Evolutionary conservation across 2,797 vertebrate genomes (phyloP).

Genomic region (Pantherophis vulpinus): DNA sequence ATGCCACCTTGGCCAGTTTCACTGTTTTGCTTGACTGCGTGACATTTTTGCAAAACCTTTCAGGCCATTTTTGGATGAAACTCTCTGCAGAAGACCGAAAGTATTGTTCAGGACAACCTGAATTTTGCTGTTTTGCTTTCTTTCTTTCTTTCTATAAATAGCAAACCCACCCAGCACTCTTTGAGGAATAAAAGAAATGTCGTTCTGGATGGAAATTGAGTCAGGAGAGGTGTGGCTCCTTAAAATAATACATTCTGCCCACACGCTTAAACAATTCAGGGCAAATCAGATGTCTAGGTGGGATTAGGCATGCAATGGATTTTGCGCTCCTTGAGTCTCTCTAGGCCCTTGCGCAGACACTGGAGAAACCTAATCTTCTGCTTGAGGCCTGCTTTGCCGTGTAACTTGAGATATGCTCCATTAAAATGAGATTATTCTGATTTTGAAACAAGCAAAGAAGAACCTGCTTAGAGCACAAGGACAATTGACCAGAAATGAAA

Average conservation of each 20-base stretch:
- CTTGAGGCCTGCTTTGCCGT: not conserved
- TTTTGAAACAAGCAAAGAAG: conserved; percentile 23
- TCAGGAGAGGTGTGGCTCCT: conserved; percentile 63
- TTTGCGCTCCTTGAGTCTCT: conserved; percentile 6
- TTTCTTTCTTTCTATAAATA: conserved; percentile 66
- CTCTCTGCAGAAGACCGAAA: conserved; percentile 22
- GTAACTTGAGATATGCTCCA: conserved; percentile 23
- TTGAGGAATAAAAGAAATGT: conserved; percentile 40
- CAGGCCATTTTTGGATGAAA: not conserved
- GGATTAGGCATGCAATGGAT: conserved; percentile 22
- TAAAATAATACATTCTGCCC: conserved; percentile 55
- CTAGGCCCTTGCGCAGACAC: conserved; percentile 3
- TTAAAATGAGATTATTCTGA: conserved; percentile 33
- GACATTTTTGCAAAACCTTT: not conserved
- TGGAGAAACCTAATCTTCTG: conserved; percentile 39
- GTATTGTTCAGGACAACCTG: conserved; percentile 16
- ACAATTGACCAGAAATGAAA: conserved; percentile 8
- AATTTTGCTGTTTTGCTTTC: conserved; percentile 49
- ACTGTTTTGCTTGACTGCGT: not conserved
- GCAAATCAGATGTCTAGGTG: conserved; percentile 33
- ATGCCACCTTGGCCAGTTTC: not conserved
- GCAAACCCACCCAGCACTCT: conserved; percentile 49
- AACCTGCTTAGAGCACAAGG: not conserved
- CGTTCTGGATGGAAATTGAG: conserved; percentile 62
- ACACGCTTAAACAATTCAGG: conserved; percentile 36